A percentile compares a stretch with the other conserved stretches of the same genome.
phyloP scores from a whole-genome alignment of 2,888 invertebrate genomes.

The Azorinus chamasolen region DNA sequence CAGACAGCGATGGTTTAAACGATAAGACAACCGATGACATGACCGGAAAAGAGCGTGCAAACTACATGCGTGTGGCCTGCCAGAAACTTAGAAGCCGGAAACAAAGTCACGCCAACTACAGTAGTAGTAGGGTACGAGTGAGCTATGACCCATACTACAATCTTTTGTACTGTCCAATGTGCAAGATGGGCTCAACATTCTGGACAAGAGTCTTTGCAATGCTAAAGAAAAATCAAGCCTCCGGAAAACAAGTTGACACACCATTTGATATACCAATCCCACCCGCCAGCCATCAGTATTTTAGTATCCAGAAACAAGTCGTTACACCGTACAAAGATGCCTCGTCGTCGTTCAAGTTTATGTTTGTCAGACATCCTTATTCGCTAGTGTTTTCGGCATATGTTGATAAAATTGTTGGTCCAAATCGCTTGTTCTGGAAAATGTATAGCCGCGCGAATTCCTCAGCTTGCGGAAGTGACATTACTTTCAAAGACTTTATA shows the following conservation, averaged over 20 bases:
- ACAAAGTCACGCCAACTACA: no score
- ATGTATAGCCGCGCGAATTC: conserved; percentile 1
- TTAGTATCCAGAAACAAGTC: no score
- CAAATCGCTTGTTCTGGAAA: conserved; percentile 65
- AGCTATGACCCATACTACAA: conserved; percentile 14
- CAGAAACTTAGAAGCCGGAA: no score
- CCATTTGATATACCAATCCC: conserved; percentile 54
- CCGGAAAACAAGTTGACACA: neutral
- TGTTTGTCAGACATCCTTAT: conserved; percentile 74
- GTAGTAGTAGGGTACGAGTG: no score
- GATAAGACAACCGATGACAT: no score
- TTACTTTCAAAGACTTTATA: conserved; percentile 71
- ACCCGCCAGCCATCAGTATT: neutral
- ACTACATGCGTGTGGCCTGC: no score
- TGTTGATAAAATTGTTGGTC: conserved; percentile 73
- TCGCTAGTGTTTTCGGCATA: conserved; percentile 70
- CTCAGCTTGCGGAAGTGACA: conserved; percentile 60
- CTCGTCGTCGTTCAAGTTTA: conserved; percentile 39
- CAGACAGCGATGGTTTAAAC: no score
- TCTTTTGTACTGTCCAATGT: conserved; percentile 56
- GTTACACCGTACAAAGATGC: no score
- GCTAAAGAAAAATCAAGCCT: conserved; percentile 5
- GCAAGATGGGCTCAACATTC: conserved; percentile 58
- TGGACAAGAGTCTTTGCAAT: conserved; percentile 60
- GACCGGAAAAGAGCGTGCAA: no score